phyloP scores from a whole-genome alignment of 2,113 vertebrate species.

The Neolamprologus fasciatus region DNA sequence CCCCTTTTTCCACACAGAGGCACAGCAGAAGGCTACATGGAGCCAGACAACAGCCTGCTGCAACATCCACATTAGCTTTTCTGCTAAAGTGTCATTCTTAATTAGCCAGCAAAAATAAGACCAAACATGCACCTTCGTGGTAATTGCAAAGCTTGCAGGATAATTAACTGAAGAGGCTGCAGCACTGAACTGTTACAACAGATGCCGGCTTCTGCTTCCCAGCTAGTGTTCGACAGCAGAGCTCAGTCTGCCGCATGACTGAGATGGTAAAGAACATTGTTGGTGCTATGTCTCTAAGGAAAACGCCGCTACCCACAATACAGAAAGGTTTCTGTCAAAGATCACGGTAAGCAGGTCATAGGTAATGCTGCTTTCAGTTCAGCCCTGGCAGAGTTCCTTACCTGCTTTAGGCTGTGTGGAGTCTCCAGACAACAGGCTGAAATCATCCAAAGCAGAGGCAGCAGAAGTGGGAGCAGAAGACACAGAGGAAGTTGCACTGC shows the following conservation, averaged over 20 bases:
- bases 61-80: neutral
- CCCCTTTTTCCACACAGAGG: neutral
- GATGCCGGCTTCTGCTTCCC: neutral
- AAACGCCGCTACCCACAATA: neutral
- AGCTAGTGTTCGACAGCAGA: neutral
- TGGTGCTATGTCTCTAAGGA: neutral
- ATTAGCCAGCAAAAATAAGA: neutral
- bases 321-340: neutral
- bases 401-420: constrained; percentile 80
- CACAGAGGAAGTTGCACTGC: constrained; percentile 42
- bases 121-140: neutral
- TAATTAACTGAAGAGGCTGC: neutral
- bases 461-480: constrained; percentile 48
- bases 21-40: neutral
- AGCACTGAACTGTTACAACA: neutral
- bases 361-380: neutral
- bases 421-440: constrained; percentile 80
- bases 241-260: neutral
- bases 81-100: neutral
- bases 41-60: neutral
- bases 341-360: neutral
- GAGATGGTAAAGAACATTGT: neutral
- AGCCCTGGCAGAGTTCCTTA: constrained; percentile 38
- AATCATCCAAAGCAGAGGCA: constrained; percentile 82
- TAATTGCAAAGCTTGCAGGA: neutral